Base-by-base conservation (phyloP, 2,797 vertebrate species). In the Hephaestus fuliginosus region DNA sequence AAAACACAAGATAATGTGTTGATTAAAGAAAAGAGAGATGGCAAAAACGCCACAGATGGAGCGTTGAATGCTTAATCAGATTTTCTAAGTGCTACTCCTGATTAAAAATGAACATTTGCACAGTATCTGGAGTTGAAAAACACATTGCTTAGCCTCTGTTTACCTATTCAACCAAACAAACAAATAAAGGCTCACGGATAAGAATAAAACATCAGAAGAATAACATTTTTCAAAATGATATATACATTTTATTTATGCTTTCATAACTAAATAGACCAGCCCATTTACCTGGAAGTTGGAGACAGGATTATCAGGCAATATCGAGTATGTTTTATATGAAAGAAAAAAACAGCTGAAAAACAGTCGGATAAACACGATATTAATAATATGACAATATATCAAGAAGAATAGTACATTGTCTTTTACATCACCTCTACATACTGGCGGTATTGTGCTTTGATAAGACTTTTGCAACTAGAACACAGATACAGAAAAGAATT, bases 361-460 rank as follows among this genome's bases (percentile, higher is more conserved):
- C 89, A 90, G 70, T 89, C 58, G 55, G 70, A 91, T 89, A 85
- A 91, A 91, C 90, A 94, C 91, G 71, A 94, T 92, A 94, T 85
- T 90, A 89, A 92, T 93, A 92, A 89, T 93, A 93, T 92, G 90
- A 94, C 91, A 92, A 92, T 94, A 94, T 92, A 95, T 91, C 90
- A 94, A 94, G 92, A 93, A 92, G 90, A 95, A 93, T 92, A 93
- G 82, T 94, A 94, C 86, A 79, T 93, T 92, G 93, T 95, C 90
- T 93, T 91, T 93, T 92, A 94, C 89, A 90, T 93, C 91, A 95
- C 88, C 93, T 95, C 92, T 95, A 96, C 95, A 95, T 95, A 93
- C 88, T 88, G 92, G 91, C 70, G 92, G 84, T 92, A 93, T 95
- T 96, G 96, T 96, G 96, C 96, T 96, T 96, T 93, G 88, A 94